Evolutionary conservation across 2,888 invertebrate species (phyloP), one percentile per base, ranked within the genome.

Genomic region (Standfussiana lucernea): DNA sequence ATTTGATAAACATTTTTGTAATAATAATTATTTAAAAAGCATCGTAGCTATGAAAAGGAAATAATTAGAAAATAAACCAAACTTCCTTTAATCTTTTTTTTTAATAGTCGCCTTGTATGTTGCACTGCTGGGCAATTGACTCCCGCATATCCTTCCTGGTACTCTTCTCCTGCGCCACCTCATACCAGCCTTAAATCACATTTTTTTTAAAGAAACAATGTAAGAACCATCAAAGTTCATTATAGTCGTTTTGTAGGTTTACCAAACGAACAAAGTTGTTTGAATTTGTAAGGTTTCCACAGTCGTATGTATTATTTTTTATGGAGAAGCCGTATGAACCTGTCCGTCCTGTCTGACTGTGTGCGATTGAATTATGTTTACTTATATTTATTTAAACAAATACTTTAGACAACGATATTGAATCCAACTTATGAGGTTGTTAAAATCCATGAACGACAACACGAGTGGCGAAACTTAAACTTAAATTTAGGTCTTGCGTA

Each of bases 241-340:
- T 69, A 53, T 15, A 62, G 65, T 72, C 28, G 62, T 78, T 85
- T 86, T 78, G 73, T 82, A 85, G 79, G 64, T 75, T 72, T 79
- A 35, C 72, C 77, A 80, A 86, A 89, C 78, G 71, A 83, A 88
- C 80, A 69, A 82, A 84, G 66, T 70, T 75, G 79, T 83, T 77
- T 47, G 78, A 42, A 75, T 75, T 85, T 78, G 37, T 88, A 86
- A 77, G 89, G 88, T 77, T 88, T 88, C 88, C 72, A 76, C 66
- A 88, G 82, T 82, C 76, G 77, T 79, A 78, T 78, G 79, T 82
- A 76, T 82, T 82, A 86, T 88, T 84, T 78, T 88, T 88, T 83
- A 83, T 83, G 79, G 73, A 67, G 88, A 88, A 88, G 81, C 88
- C 88, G 37, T 88, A 88, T 40, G 45, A 86, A 53, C 18, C 28